Evolutionary conservation across 2,797 vertebrate genomes (phyloP), one percentile per base, ranked within the genome.

Genomic region (Lepilemur septentrionalis): DNA sequence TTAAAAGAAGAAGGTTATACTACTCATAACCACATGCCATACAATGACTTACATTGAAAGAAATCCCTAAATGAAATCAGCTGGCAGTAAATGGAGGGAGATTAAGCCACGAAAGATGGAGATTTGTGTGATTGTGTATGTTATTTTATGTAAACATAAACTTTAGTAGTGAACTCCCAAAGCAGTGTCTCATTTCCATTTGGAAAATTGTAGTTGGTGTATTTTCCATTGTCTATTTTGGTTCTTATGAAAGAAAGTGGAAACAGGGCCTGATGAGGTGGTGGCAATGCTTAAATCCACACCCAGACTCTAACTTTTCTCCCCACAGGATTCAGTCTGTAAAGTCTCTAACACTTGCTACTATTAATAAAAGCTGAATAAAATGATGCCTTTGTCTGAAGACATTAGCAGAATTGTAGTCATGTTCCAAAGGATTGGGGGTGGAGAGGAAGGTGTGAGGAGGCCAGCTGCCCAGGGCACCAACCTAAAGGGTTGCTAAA

Each of bases 291-390:
- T 95, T 96, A 82, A 95, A 88, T 88, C 94, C 96, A 96, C 96
- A 96, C 86, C 75, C 32, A 0, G 80, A 30, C 93, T 86, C 76
- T 89, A 89, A 67, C 79, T 89, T 96, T 70, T 89, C 80, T 87
- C 89, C 91, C 93, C 72, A 85, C 80, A 69, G 94, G 79, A 48
- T 91, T 93, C 86, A 75, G 97, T 69, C 88, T 67, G 83, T 91
- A 55, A 88, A 95, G 84, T 89, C 41, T 89, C 85, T 91, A 97
- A 97, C 97, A 97, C 94, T 97, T 92, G 83, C 50, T 97, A 86
- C 97, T 97, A 97, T 98, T 97, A 97, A 97, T 98, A 97, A 96
- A 95, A 87, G 57, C 76, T n/a, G 96, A 98, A 94, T 81, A 98
- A 96, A 98, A 97, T 96, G 97, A 97, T 97, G 89, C 67, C 97